phyloP scores from a whole-genome alignment of 2,113 vertebrate species.

The Petrocephalus microphthalmus region DNA sequence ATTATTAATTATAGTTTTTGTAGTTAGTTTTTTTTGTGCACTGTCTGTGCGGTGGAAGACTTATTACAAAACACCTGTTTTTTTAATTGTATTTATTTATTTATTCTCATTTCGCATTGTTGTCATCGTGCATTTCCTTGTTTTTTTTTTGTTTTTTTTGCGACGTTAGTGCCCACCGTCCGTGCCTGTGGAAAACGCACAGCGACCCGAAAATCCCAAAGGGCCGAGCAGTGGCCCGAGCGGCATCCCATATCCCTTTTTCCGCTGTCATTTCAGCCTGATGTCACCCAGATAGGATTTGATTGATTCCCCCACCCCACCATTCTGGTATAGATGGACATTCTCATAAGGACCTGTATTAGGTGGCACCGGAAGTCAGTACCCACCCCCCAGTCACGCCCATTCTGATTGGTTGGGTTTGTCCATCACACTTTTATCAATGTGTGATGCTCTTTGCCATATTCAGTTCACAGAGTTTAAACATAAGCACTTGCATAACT shows the following conservation, averaged over 20 bases:
- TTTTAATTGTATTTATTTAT: conserved; percentile 19
- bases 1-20: conserved; percentile 3
- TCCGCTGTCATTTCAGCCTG: not conserved
- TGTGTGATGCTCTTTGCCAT: not conserved
- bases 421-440: not conserved
- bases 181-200: not conserved
- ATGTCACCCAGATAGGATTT: not conserved
- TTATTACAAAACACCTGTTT: not conserved
- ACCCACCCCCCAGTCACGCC: not conserved
- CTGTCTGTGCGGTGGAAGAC: not conserved
- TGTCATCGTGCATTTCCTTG: not conserved
- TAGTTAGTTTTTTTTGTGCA: not conserved
- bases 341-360: not conserved
- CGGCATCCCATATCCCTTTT: not conserved
- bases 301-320: not conserved
- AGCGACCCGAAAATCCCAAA: not conserved
- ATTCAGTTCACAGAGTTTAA: not conserved
- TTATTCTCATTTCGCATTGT: not conserved
- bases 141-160: not conserved
- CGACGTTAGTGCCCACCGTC: not conserved
- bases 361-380: not conserved
- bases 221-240: not conserved
- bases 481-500: not conserved
- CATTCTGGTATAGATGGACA: not conserved
- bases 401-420: not conserved